Evolutionary conservation across 2,113 vertebrate species (phyloP), one percentile per base, ranked within the genome.

Genomic region (Hoplias malabaricus): DNA sequence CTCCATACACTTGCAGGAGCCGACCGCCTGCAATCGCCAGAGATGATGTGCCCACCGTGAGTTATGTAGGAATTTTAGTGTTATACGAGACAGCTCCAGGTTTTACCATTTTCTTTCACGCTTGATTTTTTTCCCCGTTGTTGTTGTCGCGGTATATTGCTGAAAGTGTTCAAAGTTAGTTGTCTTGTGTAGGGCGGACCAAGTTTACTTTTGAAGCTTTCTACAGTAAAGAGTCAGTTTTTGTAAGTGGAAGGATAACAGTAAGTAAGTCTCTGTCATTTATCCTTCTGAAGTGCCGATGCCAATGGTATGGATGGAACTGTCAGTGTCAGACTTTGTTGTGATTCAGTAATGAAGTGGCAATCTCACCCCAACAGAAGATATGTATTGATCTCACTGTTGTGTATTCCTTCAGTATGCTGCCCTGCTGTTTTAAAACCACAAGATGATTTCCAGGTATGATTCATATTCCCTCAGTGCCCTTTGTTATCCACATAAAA

Each of bases 11-110:
- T 81, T 40, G 0, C 67, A 5, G 21, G 56, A 65, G 33, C 70
- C 65, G 74, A 82, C 69, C 86, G 83, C 85, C 86, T 82, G 78
- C 72, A 80, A 74, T 72, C 71, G 65, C 6, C 75, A 50, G 70
- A 95, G 95, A 98, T 98, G 96, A 98, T 95, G 93, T 96, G 94
- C 95, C 94, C 88, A 86, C 80, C 90, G 88, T 97, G 96, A 98
- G 93, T 98, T 97, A 99, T 97, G 94, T 94, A 90, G 90, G 90
- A 93, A 95, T 93, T 95, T 93, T 92, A 92, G 93, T 95, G 94
- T 95, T 94, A 93, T 93, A 93, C 93, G 93, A 93, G 94, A 94
- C 95, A 93, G 93, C 93, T 92, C 93, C 92, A 89, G 61, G 79
- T 80, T 57, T 77, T 71, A 78, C 77, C 84, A 82, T 79, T 75